Conservation (phyloP, 2,888 invertebrate genomes). For the Craniophora ligustri region DNA sequence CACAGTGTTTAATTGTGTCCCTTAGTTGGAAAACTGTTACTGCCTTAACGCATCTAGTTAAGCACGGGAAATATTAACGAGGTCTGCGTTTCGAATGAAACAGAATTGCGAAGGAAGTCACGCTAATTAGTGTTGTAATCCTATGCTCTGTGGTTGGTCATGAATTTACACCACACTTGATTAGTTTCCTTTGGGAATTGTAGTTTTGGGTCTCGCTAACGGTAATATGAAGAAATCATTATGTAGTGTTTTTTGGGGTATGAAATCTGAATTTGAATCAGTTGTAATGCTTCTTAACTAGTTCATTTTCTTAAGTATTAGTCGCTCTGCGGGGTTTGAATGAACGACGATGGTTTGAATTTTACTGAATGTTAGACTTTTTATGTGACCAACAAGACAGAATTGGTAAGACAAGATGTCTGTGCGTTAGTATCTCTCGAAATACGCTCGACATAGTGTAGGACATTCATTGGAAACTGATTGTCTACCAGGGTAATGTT, state of each 20-base stretch:
- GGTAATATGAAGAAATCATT: conserved; percentile 2
- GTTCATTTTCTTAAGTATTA: neutral
- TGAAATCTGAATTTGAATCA: neutral
- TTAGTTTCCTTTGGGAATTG: conserved; percentile 53
- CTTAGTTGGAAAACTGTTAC: conserved; percentile 57
- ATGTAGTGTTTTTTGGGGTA: neutral
- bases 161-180: conserved; percentile 55
- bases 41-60: conserved; percentile 63
- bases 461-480: too few species aligned
- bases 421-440: too few species aligned
- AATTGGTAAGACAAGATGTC: too few species aligned
- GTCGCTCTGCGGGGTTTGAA: neutral
- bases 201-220: conserved; percentile 16
- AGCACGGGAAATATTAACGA: conserved; percentile 69
- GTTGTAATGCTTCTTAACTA: neutral
- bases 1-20: conserved; percentile 48
- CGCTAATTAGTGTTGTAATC: conserved; percentile 66
- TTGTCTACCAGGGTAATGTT: too few species aligned
- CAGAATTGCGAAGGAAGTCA: conserved; percentile 67
- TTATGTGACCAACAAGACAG: too few species aligned
- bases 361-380: too few species aligned
- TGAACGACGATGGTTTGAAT: too few species aligned
- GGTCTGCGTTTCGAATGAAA: conserved; percentile 65
- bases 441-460: too few species aligned
- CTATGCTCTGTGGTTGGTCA: conserved; percentile 64